phyloP scores from a whole-genome alignment of 2,888 invertebrate species.

The Stenotaenia linearis region DNA sequence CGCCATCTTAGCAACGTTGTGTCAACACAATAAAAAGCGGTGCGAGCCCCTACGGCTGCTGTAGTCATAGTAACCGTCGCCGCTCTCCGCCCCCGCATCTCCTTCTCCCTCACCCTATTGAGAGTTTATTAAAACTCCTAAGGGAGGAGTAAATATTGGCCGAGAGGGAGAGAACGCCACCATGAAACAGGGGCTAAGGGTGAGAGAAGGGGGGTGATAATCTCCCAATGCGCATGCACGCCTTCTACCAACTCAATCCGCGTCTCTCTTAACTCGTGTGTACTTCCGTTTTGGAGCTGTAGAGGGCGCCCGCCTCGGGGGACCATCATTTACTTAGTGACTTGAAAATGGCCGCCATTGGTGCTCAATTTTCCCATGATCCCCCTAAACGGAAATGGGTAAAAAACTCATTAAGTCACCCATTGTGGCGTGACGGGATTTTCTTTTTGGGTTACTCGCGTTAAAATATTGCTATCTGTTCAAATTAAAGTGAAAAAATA shows the following conservation, averaged over 20 bases:
- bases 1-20: not conserved
- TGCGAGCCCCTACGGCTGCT: not conserved
- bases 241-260: not conserved
- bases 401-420: not conserved
- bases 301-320: not conserved
- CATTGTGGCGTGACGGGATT: not conserved
- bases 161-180: conserved; percentile 1
- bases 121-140: conserved; percentile 9
- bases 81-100: conserved; percentile 2
- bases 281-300: not conserved
- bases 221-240: conserved; percentile 13
- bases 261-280: conserved; percentile 9
- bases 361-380: conserved; percentile 1
- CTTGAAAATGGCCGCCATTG: conserved; percentile 9
- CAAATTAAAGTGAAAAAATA: not conserved
- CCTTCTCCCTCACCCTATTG: not conserved
- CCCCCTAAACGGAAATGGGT: not conserved
- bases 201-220: not conserved
- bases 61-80: not conserved
- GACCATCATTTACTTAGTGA: not conserved
- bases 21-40: conserved; percentile 1
- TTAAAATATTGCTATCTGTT: not conserved
- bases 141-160: conserved; percentile 9
- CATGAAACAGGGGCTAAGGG: not conserved
- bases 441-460: not conserved